Percentiles rank a stretch among this genome's conserved stretches.
These are phyloP conservation scores for Neotoma lepida DNA, from an alignment of 2,113 vertebrate species.

Conservation along the genomic window DNA sequence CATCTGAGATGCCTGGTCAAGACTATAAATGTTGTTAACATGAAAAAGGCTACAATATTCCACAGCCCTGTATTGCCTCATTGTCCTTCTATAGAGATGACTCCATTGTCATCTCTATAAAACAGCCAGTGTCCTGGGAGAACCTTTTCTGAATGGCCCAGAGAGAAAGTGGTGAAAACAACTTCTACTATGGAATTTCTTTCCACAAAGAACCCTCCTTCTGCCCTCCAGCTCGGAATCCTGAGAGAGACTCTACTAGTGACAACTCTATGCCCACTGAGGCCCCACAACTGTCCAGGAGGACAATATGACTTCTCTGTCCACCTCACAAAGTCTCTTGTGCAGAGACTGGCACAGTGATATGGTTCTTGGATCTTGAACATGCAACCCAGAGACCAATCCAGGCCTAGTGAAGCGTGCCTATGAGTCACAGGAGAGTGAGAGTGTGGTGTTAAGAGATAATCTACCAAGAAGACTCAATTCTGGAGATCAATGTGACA, in stretches of 20 bases:
- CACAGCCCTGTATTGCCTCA: no score
- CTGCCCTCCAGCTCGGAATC: background rate
- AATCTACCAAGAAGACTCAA: no score
- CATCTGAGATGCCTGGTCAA: no score
- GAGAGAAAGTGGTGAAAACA: no score
- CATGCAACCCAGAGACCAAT: background rate
- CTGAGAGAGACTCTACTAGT: fast-evolving
- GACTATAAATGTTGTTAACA: no score
- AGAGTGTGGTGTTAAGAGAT: no score
- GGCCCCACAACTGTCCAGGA: background rate
- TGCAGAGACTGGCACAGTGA: background rate
- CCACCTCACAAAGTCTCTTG: fast-evolving
- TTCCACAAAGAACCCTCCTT: background rate
- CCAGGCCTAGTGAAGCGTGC: background rate
- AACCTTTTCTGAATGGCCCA: background rate
- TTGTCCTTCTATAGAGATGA: no score
- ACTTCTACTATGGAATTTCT: background rate
- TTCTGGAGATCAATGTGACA: background rate
- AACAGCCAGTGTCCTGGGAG: no score
- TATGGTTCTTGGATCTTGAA: fast-evolving
- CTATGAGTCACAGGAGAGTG: no score
- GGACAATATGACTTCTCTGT: fast-evolving
- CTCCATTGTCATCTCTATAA: background rate
- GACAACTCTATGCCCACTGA: background rate
- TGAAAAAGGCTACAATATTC: no score